Percentiles rank a stretch among this genome's conserved stretches.
Evolutionary conservation across 2,113 vertebrate genomes (phyloP).

Genomic region (Pan paniscus): DNA sequence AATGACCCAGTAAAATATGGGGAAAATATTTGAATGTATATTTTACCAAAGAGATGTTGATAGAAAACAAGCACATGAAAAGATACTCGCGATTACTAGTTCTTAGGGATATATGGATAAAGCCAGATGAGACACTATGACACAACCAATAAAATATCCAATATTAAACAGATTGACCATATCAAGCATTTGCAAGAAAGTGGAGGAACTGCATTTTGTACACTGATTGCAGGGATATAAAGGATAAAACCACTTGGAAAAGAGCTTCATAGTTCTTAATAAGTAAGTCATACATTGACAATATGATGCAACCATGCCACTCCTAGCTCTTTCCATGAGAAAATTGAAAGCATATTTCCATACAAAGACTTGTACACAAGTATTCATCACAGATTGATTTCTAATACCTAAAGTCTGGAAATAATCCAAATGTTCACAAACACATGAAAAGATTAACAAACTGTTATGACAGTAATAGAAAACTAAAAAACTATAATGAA

Average conservation of each 20-base stretch:
- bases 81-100: not conserved
- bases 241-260: not conserved
- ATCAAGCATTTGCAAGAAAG: not conserved
- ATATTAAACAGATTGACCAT: not conserved
- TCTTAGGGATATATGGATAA: not conserved
- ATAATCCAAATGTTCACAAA: not conserved
- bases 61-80: not conserved
- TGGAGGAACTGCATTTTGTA: not conserved
- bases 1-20: not conserved
- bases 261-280: not conserved
- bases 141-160: no score
- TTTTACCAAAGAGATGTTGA: not conserved
- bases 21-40: not conserved
- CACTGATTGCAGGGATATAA: not conserved
- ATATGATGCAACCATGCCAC: not conserved
- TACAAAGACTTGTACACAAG: not conserved
- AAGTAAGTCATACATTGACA: not conserved
- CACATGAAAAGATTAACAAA: not conserved
- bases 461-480: not conserved
- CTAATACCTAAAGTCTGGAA: not conserved
- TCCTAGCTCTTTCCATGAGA: not conserved
- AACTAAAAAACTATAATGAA: not conserved
- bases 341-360: not conserved
- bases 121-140: not conserved
- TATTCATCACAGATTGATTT: not conserved